Evolutionary conservation across 2,797 vertebrate species (phyloP), one percentile per base, ranked within the genome.

Genomic region (Pseudochaenichthys georgianus): DNA sequence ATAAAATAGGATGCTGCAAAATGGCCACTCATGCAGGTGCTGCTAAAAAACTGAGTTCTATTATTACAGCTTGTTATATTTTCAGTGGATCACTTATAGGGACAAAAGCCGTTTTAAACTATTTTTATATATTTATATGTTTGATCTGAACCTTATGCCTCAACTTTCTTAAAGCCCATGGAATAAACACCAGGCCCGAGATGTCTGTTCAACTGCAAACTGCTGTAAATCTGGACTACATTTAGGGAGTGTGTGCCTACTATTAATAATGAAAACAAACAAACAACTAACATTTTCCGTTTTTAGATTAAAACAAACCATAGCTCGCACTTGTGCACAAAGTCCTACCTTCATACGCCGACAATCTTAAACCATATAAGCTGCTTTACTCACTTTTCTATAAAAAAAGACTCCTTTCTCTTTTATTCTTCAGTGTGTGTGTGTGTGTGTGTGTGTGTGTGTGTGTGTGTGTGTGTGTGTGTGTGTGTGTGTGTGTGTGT

Each of bases 231-330:
- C 10, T 64, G 53, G 13, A 2, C 15, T 28, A 3, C 16, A 64
- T 13, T 42, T 10, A 34, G n/a, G 12, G 13, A 64, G 48, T 47
- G 51, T 66, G 31, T 15, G 13, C 4, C 43, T 10, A 21, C 43
- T 10, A 21, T 21, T 59, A 64, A 65, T 72, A 79, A 71, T 71
- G 28, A 68, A 61, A 77, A 64, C 58, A 67, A 46, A 28, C 23
- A 28, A 46, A 28, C 23, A 28, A 28, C 28, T 69, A 38, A 43
- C 45, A 15, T 73, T 73, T 48, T n/a, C 43, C 34, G 57, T 62
- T 63, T 57, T 41, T 52, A 69, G 71, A 69, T n/a, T 11, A 64
- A 13, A 21, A 51, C 13, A 46, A 46, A 21, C 45, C 4, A 1
- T 5, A 13, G 34, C 34, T 41, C 28, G 23, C 34, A 38, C 34